phyloP scores from a whole-genome alignment of 1,140 invertebrate species.

The Lycorma delicatula region DNA sequence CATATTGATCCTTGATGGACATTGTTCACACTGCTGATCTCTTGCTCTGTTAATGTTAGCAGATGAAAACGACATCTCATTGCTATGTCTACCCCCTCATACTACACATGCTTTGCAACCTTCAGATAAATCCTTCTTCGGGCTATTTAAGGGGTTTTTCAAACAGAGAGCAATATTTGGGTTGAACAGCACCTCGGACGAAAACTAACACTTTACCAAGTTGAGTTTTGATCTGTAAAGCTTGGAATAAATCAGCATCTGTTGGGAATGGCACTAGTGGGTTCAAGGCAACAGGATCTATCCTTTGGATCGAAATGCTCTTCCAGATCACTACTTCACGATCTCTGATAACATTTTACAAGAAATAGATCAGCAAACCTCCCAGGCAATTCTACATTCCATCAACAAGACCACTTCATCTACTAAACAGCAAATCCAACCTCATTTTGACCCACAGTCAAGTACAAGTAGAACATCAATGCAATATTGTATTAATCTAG shows the following conservation, averaged over 20 bases:
- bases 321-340: constrained; percentile 1
- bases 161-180: neutral
- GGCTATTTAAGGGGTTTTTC: constrained; percentile 25
- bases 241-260: constrained; percentile 4
- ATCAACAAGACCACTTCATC: neutral
- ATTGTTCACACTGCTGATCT: constrained; percentile 23
- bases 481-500: neutral
- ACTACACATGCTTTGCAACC: constrained; percentile 32
- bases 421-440: no score
- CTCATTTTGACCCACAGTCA: neutral
- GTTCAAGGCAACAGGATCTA: constrained; percentile 3
- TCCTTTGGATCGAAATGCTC: neutral
- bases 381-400: neutral
- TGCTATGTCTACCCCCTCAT: constrained; percentile 32
- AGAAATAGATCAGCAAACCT: neutral
- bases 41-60: constrained; percentile 27
- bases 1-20: constrained; percentile 25
- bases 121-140: constrained; percentile 29
- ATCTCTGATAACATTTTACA: neutral
- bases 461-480: neutral
- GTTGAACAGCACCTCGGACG: constrained; percentile 1
- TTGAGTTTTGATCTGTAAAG: neutral
- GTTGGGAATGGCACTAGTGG: constrained; percentile 8
- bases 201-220: constrained; percentile 1
- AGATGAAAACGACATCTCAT: constrained; percentile 27